Evolutionary conservation across 2,797 vertebrate genomes (phyloP).

Genomic region (Pangasius mekongensis): DNA sequence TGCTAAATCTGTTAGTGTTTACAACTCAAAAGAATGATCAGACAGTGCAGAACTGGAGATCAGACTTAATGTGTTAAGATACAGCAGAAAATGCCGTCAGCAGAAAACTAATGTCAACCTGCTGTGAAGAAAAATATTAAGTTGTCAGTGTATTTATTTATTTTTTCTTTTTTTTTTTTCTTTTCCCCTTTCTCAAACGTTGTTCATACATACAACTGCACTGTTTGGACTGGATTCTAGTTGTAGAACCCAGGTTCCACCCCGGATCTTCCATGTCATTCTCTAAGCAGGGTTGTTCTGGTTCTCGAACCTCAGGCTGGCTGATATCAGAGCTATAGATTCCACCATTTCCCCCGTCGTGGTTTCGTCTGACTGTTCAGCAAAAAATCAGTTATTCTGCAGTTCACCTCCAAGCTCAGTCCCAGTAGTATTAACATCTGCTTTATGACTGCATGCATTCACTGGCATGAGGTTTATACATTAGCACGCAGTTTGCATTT

Average conservation of each 20-base stretch:
- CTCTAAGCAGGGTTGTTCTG: constrained; percentile 35
- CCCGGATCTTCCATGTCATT: constrained; percentile 23
- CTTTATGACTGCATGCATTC: constrained; percentile 66
- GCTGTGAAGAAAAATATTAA: neutral
- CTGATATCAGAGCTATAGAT: constrained; percentile 36
- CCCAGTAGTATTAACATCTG: constrained; percentile 69
- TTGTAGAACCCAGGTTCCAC: constrained; percentile 30
- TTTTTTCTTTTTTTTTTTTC: neutral
- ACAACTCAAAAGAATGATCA: constrained; percentile 5
- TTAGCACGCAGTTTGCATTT: constrained; percentile 54
- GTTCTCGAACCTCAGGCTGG: constrained; percentile 28
- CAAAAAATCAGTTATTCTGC: constrained; percentile 17
- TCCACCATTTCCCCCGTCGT: constrained; percentile 6
- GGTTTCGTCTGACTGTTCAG: constrained; percentile 32
- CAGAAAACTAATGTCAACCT: constrained; percentile 14
- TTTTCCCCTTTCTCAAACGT: too few relatives aligned
- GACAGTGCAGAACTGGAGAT: constrained; percentile 43
- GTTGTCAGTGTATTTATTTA: neutral
- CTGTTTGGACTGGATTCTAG: constrained; percentile 27
- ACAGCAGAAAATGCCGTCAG: constrained; percentile 8
- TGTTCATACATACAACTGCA: neutral
- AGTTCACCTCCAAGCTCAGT: neutral
- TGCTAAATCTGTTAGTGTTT: constrained; percentile 48
- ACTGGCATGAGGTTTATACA: constrained; percentile 68
- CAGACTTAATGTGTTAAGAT: constrained; percentile 54